These are phyloP conservation scores for Hippopotamyrus pictus DNA, from an alignment of 2,797 vertebrate genomes.

Conservation along the genomic window DNA sequence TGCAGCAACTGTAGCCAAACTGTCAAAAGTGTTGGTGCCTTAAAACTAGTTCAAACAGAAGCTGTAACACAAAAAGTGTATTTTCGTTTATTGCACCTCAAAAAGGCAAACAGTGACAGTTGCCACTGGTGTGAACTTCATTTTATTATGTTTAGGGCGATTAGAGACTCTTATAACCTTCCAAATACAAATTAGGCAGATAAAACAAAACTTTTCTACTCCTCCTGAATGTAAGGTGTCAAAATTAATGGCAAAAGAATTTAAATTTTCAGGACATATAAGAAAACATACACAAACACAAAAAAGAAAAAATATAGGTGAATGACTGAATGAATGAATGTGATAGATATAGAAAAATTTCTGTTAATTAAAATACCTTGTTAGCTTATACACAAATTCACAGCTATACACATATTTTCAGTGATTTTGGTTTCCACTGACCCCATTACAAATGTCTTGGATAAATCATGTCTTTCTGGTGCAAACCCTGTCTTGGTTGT, in stretches of 20 bases:
- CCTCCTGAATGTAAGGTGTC: neutral
- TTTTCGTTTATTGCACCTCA: constrained; percentile 26
- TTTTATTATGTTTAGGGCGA: neutral
- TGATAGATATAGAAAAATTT: neutral
- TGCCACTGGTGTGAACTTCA: neutral
- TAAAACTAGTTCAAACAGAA: constrained; percentile 27
- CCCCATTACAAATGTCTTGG: neutral
- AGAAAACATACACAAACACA: neutral
- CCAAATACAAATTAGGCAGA: neutral
- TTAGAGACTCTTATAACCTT: neutral
- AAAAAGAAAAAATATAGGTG: neutral
- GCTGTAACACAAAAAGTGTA: constrained; percentile 14
- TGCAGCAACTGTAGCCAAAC: constrained; percentile 21
- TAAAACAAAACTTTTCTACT: neutral
- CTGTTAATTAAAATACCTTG: neutral
- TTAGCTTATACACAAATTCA: neutral
- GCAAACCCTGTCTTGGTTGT: neutral
- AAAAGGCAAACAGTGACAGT: constrained; percentile 21
- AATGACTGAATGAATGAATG: neutral
- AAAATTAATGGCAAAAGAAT: neutral
- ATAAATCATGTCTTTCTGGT: neutral
- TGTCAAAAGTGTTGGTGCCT: constrained; percentile 22
- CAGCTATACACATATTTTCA: neutral
- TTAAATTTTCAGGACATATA: neutral
- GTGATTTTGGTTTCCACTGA: neutral